Base-by-base conservation (phyloP, 2,113 vertebrate species). In the Sapajus apella region DNA sequence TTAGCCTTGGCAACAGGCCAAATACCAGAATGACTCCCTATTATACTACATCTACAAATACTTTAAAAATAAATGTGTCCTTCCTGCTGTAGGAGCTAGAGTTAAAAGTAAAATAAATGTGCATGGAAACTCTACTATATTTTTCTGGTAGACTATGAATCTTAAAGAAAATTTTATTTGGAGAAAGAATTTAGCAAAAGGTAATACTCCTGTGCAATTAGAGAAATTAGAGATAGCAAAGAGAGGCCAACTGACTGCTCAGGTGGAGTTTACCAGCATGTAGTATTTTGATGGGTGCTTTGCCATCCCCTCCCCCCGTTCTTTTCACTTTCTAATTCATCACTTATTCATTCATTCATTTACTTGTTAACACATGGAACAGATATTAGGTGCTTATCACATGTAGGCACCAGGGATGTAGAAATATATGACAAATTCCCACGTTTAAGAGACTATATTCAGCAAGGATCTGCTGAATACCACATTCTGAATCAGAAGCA, bases 141-240 rank as follows among this genome's bases (percentile, higher is more conserved):
- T 97, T 98, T 91, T 56, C 68, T 32, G n/a, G n/a, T 6, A 58
- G 80, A 52, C 32, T 66, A 11, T 47, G 27, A 27, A 20, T 82
- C 75, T 56, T 61, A 73, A 87, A 82, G 64, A 90, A 76, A 40
- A 76, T 52, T 52, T 8, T 77, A 32, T 16, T 6, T 73, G 32
- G 66, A 91, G 82, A 84, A 87, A 81, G 43, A 83, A 89, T 90
- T 83, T 76, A 86, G 72, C 37, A 86, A 82, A 91, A 73, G 61
- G 32, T 70, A 88, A 68, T 61, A 23, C 27, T 85, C 70, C 56
- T 64, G 61, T 68, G 55, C 30, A 73, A 58, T 90, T 27, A 70
- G 40, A 66, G 79, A 92, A 72, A 12, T 21, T 58, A 70, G 64
- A 43, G 40, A 55, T 23, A 35, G 23, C 14, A 88, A 47, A 47